Base-by-base conservation (phyloP, 2,797 vertebrate genomes). In the Rhabdomys pumilio region DNA sequence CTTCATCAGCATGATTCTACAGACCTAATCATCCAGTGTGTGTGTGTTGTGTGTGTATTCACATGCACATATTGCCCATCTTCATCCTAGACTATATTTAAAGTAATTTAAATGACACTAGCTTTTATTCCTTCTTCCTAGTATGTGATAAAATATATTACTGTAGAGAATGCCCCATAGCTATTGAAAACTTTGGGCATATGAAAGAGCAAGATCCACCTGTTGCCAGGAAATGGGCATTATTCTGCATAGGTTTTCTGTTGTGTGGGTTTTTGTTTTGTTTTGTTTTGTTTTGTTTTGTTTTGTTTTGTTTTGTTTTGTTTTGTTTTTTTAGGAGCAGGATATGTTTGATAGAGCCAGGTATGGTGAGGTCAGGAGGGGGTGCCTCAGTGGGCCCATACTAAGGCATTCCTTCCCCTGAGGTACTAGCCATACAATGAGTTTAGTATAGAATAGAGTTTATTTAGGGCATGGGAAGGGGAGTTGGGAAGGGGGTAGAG, bases 51-150 rank as follows among this genome's bases (percentile, higher is more conserved):
- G 11, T 53, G 85, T n/a, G 0, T 92, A 38, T 86, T 6, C 17
- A 65, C 11, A 29, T 65, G 29, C 12, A 31, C 63, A 31, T 34
- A 80, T 20, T 19, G 10, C 19, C 31, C n/a, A 5, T 8, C 80
- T 55, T 81, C 22, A 29, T 38, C 38, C n/a, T 41, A 69, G 20
- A 88, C 17, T 13, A 24, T 47, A 90, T 82, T 76, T 86, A 94
- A 93, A 94, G 69, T n/a, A 57, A 81, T 44, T 38, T 90, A 55
- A 85, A 55, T 63, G 61, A 92, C 41, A 63, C 50, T 22, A 34
- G 10, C 84, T 91, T 90, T 34, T 69, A 69, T 76, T 83, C 67
- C 50, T 92, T 91, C 67, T 89, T 79, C 31, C 41, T 5, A 3
- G 7, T 38, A 6, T 1, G 1, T 76, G 75, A 47, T 80, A 29